These are phyloP conservation scores for Prunella strophiata DNA, from an alignment of 2,797 vertebrate genomes.

Conservation along the genomic window DNA sequence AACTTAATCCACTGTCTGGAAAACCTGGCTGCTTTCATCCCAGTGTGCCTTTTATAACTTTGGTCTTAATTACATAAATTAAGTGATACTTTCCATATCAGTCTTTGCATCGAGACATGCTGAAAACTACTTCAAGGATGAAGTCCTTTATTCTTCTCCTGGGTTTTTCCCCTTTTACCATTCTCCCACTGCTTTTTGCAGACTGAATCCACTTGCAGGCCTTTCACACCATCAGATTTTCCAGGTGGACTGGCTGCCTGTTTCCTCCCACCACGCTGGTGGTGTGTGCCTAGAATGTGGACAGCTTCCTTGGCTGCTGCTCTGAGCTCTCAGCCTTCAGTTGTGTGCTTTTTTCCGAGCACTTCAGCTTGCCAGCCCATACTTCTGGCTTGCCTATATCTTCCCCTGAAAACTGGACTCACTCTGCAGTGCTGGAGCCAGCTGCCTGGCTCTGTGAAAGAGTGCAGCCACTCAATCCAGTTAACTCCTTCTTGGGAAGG, in stretches of 20 bases:
- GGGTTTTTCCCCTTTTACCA: background rate
- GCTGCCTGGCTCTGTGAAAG: conserved; percentile 12
- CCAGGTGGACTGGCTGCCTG: conserved; percentile 14
- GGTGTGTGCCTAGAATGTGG: conserved; percentile 48
- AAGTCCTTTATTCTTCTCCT: background rate
- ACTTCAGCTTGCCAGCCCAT: conserved; percentile 44
- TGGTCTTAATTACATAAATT: background rate
- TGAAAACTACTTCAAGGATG: background rate
- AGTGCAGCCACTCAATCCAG: background rate
- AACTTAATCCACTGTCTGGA: background rate
- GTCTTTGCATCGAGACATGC: background rate
- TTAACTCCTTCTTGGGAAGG: conserved; percentile 27
- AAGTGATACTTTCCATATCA: background rate
- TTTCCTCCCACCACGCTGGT: background rate
- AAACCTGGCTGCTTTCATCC: background rate
- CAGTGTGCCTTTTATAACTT: background rate
- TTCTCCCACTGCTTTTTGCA: background rate
- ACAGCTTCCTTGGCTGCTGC: conserved; percentile 20
- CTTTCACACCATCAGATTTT: conserved; percentile 4
- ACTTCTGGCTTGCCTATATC: conserved; percentile 51
- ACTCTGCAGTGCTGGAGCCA: background rate
- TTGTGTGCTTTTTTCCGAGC: background rate
- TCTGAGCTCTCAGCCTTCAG: background rate
- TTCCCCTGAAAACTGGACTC: conserved; percentile 41
- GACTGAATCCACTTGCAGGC: background rate